Evolutionary conservation across 2,888 invertebrate species (phyloP).

Genomic region (Zele albiditarsus): DNA sequence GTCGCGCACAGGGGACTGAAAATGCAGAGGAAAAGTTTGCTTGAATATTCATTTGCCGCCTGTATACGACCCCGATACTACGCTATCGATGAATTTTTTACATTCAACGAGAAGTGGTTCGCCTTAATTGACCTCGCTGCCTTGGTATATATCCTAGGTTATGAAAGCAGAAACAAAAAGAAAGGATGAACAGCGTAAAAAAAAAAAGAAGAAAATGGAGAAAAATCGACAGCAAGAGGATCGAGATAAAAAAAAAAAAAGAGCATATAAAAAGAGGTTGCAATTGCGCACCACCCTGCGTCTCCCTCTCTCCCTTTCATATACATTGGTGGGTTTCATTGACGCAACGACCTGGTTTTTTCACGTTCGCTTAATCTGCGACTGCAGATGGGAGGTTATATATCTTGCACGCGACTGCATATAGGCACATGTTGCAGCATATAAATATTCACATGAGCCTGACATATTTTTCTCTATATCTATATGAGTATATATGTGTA

Average conservation of each 20-base stretch:
- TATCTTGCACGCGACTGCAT: not conserved
- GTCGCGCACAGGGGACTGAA: slow-evolving; percentile 30
- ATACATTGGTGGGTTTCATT: slow-evolving; percentile 18
- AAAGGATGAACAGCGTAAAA: not conserved
- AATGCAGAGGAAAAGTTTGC: slow-evolving; percentile 30
- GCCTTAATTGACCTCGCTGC: slow-evolving; percentile 52
- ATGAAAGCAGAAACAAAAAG: slow-evolving; percentile 32
- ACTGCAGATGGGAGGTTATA: not conserved
- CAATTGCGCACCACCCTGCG: slow-evolving; percentile 20
- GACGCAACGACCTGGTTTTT: slow-evolving; percentile 34
- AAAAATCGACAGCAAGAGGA: not conserved
- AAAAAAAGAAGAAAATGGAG: not conserved
- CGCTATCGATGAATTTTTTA: slow-evolving; percentile 51
- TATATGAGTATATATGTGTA: not conserved
- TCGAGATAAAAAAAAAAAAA: slow-evolving; percentile 3
- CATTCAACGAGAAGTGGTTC: slow-evolving; percentile 48
- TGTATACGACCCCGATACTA: slow-evolving; percentile 41
- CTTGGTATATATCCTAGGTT: slow-evolving; percentile 42
- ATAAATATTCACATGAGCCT: slow-evolving; percentile 4
- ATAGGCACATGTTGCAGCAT: not conserved
- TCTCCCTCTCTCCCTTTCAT: not conserved
- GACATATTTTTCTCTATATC: not conserved
- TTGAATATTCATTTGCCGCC: slow-evolving; percentile 32
- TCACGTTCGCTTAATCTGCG: slow-evolving; percentile 33
- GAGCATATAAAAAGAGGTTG: not conserved